Evolutionary conservation across 2,113 vertebrate genomes (phyloP), one percentile per base, ranked within the genome.

Genomic region (Aramus guarauna): DNA sequence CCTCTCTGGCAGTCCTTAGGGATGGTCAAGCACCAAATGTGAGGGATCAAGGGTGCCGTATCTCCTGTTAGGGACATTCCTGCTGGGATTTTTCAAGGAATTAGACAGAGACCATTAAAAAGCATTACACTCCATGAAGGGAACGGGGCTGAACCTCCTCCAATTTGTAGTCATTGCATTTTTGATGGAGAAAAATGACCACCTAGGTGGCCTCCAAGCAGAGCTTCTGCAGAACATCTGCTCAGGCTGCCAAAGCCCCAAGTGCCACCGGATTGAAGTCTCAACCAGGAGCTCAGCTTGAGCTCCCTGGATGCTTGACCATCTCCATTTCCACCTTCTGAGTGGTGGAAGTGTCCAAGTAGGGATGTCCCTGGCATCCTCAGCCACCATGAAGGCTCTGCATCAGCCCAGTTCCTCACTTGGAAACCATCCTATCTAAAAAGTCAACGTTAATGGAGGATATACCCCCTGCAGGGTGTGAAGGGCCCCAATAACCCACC

Each of bases 21-120:
- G 45, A 88, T 55, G 32, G 32, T 53, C n/a, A 73, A 43, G 32
- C 4, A 32, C 15, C 26, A 47, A 24, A 47, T 1, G 1, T 2
- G 5, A 72, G 16, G 30, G 36, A 48, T 41, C 34, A 17, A 1
- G 1, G 20, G 34, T 0, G 0, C 1, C 0, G 0, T 2, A 20
- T 24, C 37, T 39, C 34, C 22, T 1, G 0, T 21, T 32, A 11
- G 12, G 41, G 45, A 86, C 2, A 21, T 26, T n/a, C n/a, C 45
- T 2, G 0, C 2, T 36, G 62, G 52, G 50, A 59, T 36, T 83
- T 83, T 36, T 30, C 56, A 72, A 64, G 72, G 29, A 63, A 50
- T 92, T 82, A 14, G 21, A 20, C 6, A 26, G 41, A 88, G 9
- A 19, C 21, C 8, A 12, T 24, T 3, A 3, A 85, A 85, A 93